Conservation (phyloP, 2,113 vertebrate genomes). For the Neodontobutis hainanensis region DNA sequence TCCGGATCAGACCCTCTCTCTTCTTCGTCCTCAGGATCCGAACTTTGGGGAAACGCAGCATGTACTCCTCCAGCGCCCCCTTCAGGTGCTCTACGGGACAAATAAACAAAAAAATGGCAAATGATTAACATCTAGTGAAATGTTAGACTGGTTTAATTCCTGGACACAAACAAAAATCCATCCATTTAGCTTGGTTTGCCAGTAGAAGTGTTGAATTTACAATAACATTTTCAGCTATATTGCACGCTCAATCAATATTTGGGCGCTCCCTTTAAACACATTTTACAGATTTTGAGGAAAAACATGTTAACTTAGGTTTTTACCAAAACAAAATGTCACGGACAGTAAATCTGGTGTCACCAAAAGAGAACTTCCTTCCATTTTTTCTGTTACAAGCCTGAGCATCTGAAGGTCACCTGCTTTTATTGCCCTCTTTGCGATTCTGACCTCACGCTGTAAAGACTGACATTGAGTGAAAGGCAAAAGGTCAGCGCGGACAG, state of each 20-base stretch:
- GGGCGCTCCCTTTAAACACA: no score
- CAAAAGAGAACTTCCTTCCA: background rate
- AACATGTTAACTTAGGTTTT: no score
- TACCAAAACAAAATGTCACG: no score
- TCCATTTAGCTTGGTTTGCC: no score
- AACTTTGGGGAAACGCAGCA: conserved; percentile 88
- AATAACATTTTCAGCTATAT: no score
- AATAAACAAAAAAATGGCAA: background rate
- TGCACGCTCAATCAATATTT: no score
- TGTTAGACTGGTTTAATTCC: no score
- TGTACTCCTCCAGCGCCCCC: conserved; percentile 91
- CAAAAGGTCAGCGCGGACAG: background rate
- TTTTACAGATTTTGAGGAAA: no score
- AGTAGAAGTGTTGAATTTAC: no score
- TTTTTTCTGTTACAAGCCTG: background rate
- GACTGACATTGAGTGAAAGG: conserved; percentile 49
- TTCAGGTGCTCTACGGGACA: conserved; percentile 83
- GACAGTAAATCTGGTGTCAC: background rate
- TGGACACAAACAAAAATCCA: no score
- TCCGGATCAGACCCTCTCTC: conserved; percentile 93
- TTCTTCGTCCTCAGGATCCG: conserved; percentile 92
- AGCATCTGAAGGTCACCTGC: conserved; percentile 24
- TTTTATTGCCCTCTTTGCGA: background rate
- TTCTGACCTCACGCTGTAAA: conserved; percentile 35
- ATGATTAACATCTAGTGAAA: no score